Base-by-base conservation (phyloP, 2,888 invertebrate genomes). In the Tiphia femorata region DNA sequence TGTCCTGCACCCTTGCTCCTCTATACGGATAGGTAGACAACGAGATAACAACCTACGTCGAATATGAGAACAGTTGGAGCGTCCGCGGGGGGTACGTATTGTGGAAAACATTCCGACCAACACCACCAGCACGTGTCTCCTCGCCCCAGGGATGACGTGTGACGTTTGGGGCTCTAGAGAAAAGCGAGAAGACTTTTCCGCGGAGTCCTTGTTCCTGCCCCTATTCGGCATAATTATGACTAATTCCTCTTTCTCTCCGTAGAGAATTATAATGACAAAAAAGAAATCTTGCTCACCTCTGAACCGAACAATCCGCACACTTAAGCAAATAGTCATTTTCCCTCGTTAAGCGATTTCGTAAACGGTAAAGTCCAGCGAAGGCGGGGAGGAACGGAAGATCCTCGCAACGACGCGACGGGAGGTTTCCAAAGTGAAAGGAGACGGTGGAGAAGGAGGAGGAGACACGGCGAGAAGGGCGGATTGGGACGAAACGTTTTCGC, bases 401-500 rank as follows among this genome's bases (percentile, higher is more conserved):
- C n/a, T n/a, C n/a, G n/a, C n/a, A n/a, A n/a, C 12, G 12, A 23
- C 16, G 14, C 38, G 4, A 17, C 4, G 14, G 21, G 12, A 16
- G 17, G 55, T n/a, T n/a, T n/a, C n/a, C n/a, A n/a, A n/a, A n/a
- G n/a, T n/a, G n/a, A n/a, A n/a, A 42, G 49, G 55, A 19, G 41
- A 43, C 41, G 46, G 42, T 54, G 49, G 43, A 58, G 58, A 52
- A n/a, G n/a, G 25, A n/a, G 14, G 25, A 10, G 23, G 2, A 5
- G 42, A 25, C 19, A 19, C 29, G 23, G 14, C 19, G 16, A 25
- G 42, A 44, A 44, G 30, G 35, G 51, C 47, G 64, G 57, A 53
- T 60, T 59, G 50, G 64, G 67, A 56, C 64, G 66, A 67, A 59
- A 63, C 72, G 69, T 73, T 70, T 73, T 65, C 62, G 67, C 70